Evolutionary conservation across 2,113 vertebrate genomes (phyloP), one percentile per base, ranked within the genome.

Genomic region (Petrocephalus zakoni): DNA sequence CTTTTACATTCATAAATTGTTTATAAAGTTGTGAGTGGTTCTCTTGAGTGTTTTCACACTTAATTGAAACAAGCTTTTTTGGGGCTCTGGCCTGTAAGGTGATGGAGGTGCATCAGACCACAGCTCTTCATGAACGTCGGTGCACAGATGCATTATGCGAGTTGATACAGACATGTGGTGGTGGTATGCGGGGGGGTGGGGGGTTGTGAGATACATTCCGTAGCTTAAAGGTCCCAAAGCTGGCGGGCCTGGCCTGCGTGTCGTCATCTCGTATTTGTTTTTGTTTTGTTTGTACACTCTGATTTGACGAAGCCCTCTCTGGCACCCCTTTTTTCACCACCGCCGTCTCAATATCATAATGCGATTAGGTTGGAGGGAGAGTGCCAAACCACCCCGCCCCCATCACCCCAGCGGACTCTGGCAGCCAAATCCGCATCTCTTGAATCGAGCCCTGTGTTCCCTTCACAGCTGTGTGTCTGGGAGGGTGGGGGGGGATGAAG

Each of bases 401-500:
- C 58, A n/a, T n/a, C 17, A 8, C 86, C 58, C 58, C 37, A 51
- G 42, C 15, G 56, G 64, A 68, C 58, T 29, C n/a, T 47, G 61
- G 42, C 58, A 88, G 87, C 46, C 25, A 11, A 47, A 49, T 7
- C 22, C 22, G 42, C 11, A 42, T 9, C 10, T 83, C 49, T n/a
- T 55, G 47, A 85, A 85, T 85, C 22, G 51, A 53, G 83, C 10
- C 83, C 83, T 75, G 87, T 87, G 61, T 87, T 72, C 78, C 85
- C 22, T 61, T 88, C 68, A 52, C 83, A 55, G 83, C 83, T 88
- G 85, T 86, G 5, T n/a, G 72, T 85, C 82, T 88, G 42, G 85
- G 89, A 89, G 91, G 88, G 51, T n/a, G 47, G 89, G 91, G 91
- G 88, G 2, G 83, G 47, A n/a, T n/a, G 64, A 10, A 4, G 9